Conservation (phyloP, 1,140 invertebrate species). For the Brachionus rotundiformis region DNA sequence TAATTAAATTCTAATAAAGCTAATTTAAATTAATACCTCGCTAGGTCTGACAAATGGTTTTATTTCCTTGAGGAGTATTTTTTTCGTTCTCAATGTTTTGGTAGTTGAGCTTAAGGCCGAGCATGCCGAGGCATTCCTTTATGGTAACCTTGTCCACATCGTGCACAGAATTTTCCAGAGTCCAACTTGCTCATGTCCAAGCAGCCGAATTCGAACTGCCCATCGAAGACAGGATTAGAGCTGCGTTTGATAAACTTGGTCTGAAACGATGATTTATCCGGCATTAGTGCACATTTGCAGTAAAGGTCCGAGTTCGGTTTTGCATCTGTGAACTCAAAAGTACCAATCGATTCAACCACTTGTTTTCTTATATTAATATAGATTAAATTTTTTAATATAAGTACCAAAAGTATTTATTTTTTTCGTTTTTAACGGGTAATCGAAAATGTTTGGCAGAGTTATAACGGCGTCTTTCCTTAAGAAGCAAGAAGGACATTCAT, state of each 20-base stretch:
- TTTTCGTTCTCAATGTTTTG: conserved; percentile 58
- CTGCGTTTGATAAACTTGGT: conserved; percentile 69
- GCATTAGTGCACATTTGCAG: conserved; percentile 41
- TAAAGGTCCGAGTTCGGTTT: conserved; percentile 24
- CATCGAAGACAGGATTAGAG: conserved; percentile 67
- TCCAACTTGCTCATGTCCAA: conserved; percentile 54
- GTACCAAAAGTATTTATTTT: no score
- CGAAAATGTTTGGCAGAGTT: no score
- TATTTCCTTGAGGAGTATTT: conserved; percentile 60
- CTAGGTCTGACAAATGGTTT: conserved; percentile 56
- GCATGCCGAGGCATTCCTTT: conserved; percentile 61
- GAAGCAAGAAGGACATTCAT: no score
- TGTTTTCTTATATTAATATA: no score
- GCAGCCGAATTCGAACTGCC: conserved; percentile 63
- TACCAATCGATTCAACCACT: conserved; percentile 39
- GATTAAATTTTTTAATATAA: no score
- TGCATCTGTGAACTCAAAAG: conserved; percentile 29
- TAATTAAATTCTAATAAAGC: no score
- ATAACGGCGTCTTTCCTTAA: no score
- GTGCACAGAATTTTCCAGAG: conserved; percentile 59
- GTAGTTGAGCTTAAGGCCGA: conserved; percentile 57
- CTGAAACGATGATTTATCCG: conserved; percentile 53
- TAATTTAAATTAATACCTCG: no score
- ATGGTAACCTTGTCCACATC: conserved; percentile 61
- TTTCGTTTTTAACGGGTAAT: no score